Evolutionary conservation across 2,888 invertebrate genomes (phyloP).

Genomic region (Aradus depressus): DNA sequence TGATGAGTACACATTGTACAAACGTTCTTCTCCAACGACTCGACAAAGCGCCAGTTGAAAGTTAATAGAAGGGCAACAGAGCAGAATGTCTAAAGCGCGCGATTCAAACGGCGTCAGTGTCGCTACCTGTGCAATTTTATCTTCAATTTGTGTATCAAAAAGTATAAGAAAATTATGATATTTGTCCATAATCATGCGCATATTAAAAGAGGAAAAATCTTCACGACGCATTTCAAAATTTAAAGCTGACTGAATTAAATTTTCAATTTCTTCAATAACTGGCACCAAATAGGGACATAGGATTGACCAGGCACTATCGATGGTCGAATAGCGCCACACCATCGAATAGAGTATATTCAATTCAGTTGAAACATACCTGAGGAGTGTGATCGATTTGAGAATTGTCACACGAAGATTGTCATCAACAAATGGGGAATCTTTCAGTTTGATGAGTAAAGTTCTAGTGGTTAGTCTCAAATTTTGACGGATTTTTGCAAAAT

Average conservation of each 20-base stretch:
- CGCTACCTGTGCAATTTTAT: neutral
- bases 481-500: neutral
- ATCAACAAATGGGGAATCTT: neutral
- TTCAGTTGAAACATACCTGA: conserved; percentile 11
- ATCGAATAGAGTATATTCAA: neutral
- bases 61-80: conserved; percentile 10
- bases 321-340: neutral
- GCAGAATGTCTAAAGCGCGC: conserved; percentile 7
- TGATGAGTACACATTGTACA: conserved; percentile 4
- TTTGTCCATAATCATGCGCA: conserved; percentile 2
- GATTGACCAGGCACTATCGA: neutral
- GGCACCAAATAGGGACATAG: conserved; percentile 6
- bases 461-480: neutral
- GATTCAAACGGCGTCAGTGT: conserved; percentile 5
- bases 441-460: neutral
- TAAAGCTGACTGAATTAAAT: neutral
- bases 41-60: conserved; percentile 2
- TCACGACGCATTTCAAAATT: neutral
- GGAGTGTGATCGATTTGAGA: neutral
- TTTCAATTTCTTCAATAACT: conserved; percentile 9
- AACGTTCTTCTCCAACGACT: neutral
- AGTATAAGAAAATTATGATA: conserved; percentile 6
- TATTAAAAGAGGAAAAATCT: conserved; percentile 2
- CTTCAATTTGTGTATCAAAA: conserved; percentile 2
- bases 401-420: conserved; percentile 1